These are phyloP conservation scores for Gymnocephalus cernua DNA, from an alignment of 2,113 vertebrate genomes.

Conservation along the genomic window DNA sequence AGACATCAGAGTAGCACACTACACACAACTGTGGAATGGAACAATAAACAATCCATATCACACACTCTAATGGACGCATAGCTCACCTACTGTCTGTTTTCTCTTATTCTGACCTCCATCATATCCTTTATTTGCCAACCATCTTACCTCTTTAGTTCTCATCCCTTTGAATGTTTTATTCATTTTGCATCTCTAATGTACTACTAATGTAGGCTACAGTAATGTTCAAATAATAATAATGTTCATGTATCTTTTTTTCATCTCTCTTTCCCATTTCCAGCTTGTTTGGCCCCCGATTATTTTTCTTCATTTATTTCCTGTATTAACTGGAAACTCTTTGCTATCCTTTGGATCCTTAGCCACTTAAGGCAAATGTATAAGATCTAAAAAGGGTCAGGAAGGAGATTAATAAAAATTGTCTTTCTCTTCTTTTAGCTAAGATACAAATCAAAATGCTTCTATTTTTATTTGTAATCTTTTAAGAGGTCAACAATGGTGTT, in stretches of 20 bases:
- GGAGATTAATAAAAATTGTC: neutral
- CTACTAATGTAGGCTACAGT: neutral
- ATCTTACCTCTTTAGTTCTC: neutral
- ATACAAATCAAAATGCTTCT: neutral
- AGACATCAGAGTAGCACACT: conserved; percentile 25
- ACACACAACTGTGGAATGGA: neutral
- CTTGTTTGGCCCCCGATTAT: too few species aligned
- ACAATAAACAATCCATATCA: conserved; percentile 11
- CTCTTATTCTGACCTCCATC: neutral
- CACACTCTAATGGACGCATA: neutral
- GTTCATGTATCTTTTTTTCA: neutral
- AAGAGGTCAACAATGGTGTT: neutral
- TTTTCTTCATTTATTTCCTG: neutral
- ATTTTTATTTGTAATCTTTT: neutral
- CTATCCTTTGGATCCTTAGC: too few species aligned
- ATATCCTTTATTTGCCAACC: neutral
- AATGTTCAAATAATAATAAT: neutral
- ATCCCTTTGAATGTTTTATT: neutral
- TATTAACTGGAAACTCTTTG: neutral
- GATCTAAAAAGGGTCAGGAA: neutral
- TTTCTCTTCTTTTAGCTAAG: neutral
- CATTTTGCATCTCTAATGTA: too few species aligned
- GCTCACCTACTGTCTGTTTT: neutral
- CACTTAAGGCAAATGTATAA: conserved; percentile 2
- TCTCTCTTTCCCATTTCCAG: neutral